Percentiles rank a stretch among this genome's conserved stretches.
phyloP scores from a whole-genome alignment of 2,113 vertebrate species.

The Phyllostomus hastatus region DNA sequence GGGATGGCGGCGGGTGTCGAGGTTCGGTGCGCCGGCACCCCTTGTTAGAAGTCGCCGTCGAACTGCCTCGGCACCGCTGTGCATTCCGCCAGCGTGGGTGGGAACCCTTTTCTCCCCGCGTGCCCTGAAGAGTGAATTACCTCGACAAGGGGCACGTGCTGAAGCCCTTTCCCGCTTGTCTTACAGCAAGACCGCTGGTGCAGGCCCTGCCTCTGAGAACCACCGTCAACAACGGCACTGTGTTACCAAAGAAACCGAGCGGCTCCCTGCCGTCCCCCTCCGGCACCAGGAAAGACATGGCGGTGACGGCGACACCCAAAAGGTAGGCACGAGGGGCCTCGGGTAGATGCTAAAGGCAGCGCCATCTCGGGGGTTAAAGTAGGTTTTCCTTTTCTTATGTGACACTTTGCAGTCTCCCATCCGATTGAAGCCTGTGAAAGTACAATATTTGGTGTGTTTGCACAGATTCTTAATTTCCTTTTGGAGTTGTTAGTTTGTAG shows the following conservation, averaged over 20 bases:
- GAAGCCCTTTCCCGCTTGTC: conserved; percentile 50
- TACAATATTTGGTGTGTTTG: background rate
- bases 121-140: background rate
- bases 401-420: background rate
- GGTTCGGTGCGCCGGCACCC: rapidly evolving
- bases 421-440: conserved; percentile 3
- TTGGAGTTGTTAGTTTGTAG: background rate
- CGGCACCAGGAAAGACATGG: conserved; percentile 89
- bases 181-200: conserved; percentile 93
- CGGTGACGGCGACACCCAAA: conserved; percentile 84
- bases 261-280: conserved; percentile 92
- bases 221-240: conserved; percentile 93
- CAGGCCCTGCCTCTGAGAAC: conserved; percentile 92
- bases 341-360: background rate
- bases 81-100: background rate
- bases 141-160: background rate
- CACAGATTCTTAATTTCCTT: background rate
- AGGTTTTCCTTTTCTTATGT: background rate
- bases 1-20: background rate
- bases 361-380: background rate
- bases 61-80: background rate
- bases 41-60: background rate
- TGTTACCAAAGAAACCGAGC: conserved; percentile 95
- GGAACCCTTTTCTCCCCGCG: rapidly evolving
- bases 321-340: conserved; percentile 80